These are phyloP conservation scores for Hemicentrotus pulcherrimus DNA, from an alignment of 35 echinoderm and acorn worm genomes.

Conservation along the genomic window DNA sequence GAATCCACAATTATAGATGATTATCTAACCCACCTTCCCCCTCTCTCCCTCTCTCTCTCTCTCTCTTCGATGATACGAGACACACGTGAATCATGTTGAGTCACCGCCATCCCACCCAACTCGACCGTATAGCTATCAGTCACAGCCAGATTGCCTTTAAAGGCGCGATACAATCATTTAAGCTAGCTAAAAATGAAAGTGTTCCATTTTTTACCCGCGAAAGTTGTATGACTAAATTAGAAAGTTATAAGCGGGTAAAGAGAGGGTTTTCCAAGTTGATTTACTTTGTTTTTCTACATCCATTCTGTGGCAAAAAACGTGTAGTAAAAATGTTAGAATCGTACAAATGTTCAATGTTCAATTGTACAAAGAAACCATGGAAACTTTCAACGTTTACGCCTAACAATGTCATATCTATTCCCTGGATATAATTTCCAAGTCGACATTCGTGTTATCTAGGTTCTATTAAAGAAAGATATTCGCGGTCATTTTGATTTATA, in stretches of 20 bases:
- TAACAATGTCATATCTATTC: too few species aligned
- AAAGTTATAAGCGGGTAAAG: too few species aligned
- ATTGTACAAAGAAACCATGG: too few species aligned
- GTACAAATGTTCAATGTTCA: too few species aligned
- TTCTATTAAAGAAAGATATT: neutral
- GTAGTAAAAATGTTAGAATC: too few species aligned
- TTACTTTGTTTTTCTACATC: too few species aligned
- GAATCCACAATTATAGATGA: neutral
- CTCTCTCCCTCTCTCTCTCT: neutral
- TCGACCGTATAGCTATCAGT: neutral
- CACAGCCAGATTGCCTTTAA: neutral
- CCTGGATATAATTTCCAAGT: too few species aligned
- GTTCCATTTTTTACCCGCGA: neutral
- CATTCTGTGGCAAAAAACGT: too few species aligned
- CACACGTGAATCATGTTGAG: neutral
- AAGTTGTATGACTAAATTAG: too few species aligned
- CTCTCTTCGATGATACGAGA: neutral
- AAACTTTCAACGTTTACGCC: too few species aligned
- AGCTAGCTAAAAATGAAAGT: neutral
- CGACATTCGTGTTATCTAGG: neutral
- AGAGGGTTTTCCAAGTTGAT: too few species aligned
- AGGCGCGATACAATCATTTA: neutral
- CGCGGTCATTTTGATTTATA: neutral
- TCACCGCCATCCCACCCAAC: neutral
- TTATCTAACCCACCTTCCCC: neutral